phyloP scores from a whole-genome alignment of 2,888 invertebrate genomes.

The Meloe dianella region DNA sequence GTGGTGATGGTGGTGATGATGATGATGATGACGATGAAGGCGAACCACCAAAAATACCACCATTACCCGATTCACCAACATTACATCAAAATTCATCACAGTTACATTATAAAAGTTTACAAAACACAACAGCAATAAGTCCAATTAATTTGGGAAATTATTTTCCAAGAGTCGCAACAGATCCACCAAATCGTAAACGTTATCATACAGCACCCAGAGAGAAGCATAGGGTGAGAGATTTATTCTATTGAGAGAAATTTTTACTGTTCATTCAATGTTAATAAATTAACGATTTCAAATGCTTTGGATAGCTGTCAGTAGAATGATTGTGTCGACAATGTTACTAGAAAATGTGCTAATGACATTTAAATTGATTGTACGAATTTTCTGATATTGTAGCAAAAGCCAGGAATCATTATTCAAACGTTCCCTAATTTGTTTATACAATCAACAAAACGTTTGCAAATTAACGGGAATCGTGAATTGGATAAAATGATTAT shows the following conservation, averaged over 20 bases:
- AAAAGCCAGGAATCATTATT: conserved; percentile 7
- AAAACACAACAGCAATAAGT: conserved; percentile 55
- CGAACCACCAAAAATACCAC: conserved; percentile 54
- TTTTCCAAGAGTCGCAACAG: conserved; percentile 56
- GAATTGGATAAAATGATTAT: conserved; percentile 1
- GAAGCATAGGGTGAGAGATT: conserved; percentile 63
- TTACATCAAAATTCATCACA: conserved; percentile 53
- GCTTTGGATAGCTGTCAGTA: conserved; percentile 12
- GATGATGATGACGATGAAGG: conserved; percentile 40
- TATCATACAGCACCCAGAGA: conserved; percentile 68
- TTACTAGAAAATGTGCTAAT: conserved; percentile 16
- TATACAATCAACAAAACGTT: conserved; percentile 5
- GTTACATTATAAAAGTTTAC: conserved; percentile 56
- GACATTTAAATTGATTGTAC: conserved; percentile 21
- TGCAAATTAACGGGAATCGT: neutral
- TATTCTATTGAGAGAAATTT: neutral
- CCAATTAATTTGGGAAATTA: conserved; percentile 57
- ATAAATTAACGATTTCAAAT: conserved; percentile 28
- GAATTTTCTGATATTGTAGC: conserved; percentile 12
- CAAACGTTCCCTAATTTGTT: conserved; percentile 6
- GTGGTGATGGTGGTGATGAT: neutral
- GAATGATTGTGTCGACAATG: conserved; percentile 11
- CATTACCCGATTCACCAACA: conserved; percentile 53
- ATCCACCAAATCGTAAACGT: conserved; percentile 62
- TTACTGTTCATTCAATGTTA: neutral